Base-by-base conservation (phyloP, 2,888 invertebrate species). In the Vannuccia rotundouncinata region DNA sequence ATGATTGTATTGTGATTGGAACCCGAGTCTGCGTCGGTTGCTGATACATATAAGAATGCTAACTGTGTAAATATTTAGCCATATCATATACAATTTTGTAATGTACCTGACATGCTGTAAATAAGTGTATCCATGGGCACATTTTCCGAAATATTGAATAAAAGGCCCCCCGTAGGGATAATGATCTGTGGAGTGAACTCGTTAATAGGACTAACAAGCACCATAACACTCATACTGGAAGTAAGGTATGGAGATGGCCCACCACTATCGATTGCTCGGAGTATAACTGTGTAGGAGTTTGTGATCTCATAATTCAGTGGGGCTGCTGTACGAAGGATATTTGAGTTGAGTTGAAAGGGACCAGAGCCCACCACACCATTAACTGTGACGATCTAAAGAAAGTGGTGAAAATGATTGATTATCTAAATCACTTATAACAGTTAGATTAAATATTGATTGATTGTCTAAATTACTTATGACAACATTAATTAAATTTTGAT, bases 231-330 rank as follows among this genome's bases (percentile, higher is more conserved):
- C n/a, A 59, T 22, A 17, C 59, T 77, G 45, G 77, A n/a, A 27
- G 77, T 77, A n/a, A 28, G 2, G 27, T 17, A 28, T 1, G 60
- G 29, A 1, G 45, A 1, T 0, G 77, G 77, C 59, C 1, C 74
- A 17, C 45, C 45, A 22, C 22, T 75, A 10, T 77, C 77, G 5
- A 31, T 29, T 22, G n/a, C 1, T 0, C 1, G 0, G 59, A 45
- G 28, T 1, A 59, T 27, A 0, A 77, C 77, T 1, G 60, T 25
- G 75, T 75, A 28, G n/a, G 25, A 25, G 0, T 22, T 59, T 25
- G 77, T 22, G 1, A 31, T 59, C 77, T 77, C 77, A 31, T 77
- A 77, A 27, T 77, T 31, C 0, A 77, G 10, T 22, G 77, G 29
- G n/a, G 77, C 27, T 17, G 31, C 1, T n/a, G 29, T 13, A 25